Percentiles rank a stretch among this genome's conserved stretches.
Evolutionary conservation across 2,113 vertebrate genomes (phyloP).

Genomic region (Nanorana parkeri): DNA sequence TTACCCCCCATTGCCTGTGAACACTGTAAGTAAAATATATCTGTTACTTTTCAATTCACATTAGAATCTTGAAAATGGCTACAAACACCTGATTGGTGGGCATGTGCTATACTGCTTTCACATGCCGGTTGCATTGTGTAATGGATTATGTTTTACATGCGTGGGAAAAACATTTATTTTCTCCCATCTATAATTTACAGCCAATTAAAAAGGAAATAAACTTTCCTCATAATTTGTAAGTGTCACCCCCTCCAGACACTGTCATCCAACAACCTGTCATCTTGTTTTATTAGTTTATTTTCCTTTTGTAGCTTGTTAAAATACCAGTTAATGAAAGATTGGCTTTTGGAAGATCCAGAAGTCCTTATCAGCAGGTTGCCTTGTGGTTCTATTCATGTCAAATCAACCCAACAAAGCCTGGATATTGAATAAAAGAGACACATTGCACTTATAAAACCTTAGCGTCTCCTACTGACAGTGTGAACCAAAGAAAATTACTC

Average conservation of each 20-base stretch:
- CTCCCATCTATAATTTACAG: too few relatives aligned
- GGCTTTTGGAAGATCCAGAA: slow-evolving; percentile 1
- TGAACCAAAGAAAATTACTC: not conserved
- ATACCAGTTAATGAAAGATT: slow-evolving; percentile 15
- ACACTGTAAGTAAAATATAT: too few relatives aligned
- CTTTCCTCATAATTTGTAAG: too few relatives aligned
- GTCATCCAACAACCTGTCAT: slow-evolving; percentile 16
- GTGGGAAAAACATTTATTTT: too few relatives aligned
- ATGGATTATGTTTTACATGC: too few relatives aligned
- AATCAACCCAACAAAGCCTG: not conserved
- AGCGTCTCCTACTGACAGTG: not conserved
- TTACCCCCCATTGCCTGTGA: too few relatives aligned
- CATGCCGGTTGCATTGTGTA: too few relatives aligned
- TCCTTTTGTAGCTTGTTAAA: not conserved
- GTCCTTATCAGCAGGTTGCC: slow-evolving; percentile 19
- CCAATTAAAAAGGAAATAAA: too few relatives aligned
- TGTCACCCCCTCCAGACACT: not conserved
- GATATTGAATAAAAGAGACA: not conserved
- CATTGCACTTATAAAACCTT: not conserved
- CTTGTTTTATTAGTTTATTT: slow-evolving; percentile 8
- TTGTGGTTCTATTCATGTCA: not conserved
- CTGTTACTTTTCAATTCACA: too few relatives aligned
- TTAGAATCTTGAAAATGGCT: too few relatives aligned
- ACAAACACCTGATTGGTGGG: too few relatives aligned
- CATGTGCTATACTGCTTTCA: too few relatives aligned